phyloP scores from a whole-genome alignment of 2,888 invertebrate species.

The Portevinia maculata region DNA sequence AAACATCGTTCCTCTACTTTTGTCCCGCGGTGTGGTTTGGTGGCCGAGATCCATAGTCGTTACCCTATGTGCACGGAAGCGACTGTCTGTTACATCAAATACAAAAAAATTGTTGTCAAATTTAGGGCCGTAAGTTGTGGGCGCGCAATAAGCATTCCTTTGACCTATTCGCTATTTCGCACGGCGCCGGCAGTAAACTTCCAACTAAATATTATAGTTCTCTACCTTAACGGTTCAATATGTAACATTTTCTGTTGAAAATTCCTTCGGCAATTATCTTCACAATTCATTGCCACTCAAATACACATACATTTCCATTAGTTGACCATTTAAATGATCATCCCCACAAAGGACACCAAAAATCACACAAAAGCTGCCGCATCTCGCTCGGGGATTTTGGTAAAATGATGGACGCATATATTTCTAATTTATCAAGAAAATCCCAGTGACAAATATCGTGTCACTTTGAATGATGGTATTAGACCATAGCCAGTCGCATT shows the following conservation, averaged over 20 bases:
- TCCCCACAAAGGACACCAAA: slow-evolving; percentile 10
- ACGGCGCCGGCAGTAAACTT: too few relatives aligned
- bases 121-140: too few relatives aligned
- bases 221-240: not conserved
- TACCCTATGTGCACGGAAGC: too few relatives aligned
- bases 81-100: too few relatives aligned
- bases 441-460: slow-evolving; percentile 63
- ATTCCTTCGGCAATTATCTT: slow-evolving; percentile 14
- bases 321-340: not conserved
- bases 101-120: too few relatives aligned
- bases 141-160: too few relatives aligned
- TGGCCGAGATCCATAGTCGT: too few relatives aligned
- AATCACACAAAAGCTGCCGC: slow-evolving; percentile 49
- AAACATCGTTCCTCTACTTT: too few relatives aligned
- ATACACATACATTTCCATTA: not conserved
- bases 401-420: slow-evolving; percentile 13
- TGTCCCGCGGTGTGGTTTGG: too few relatives aligned
- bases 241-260: not conserved
- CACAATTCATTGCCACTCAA: slow-evolving; percentile 25
- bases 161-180: too few relatives aligned
- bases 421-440: slow-evolving; percentile 54
- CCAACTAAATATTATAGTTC: too few relatives aligned
- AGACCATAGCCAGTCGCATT: slow-evolving; percentile 23
- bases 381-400: slow-evolving; percentile 33
- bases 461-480: slow-evolving; percentile 62